These are phyloP conservation scores for Megaceryle torquata DNA, from an alignment of 2,113 vertebrate species.

Conservation along the genomic window DNA sequence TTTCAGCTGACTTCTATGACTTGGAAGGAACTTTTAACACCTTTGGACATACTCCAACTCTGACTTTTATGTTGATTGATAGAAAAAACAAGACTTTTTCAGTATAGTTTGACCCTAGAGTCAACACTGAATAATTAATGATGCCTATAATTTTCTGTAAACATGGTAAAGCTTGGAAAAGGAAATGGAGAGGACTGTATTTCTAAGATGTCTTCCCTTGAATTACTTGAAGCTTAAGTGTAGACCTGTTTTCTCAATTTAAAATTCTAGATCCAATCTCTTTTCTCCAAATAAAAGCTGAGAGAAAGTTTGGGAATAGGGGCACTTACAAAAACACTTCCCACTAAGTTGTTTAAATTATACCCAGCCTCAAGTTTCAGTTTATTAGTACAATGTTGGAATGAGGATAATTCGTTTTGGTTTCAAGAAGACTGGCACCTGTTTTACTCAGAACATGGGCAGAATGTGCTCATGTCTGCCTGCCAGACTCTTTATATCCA, in stretches of 20 bases:
- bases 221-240: not conserved
- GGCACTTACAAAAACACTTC: not conserved
- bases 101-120: not conserved
- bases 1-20: not conserved
- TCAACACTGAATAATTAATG: not conserved
- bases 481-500: not conserved
- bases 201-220: not conserved
- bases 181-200: not conserved
- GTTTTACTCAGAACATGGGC: not conserved
- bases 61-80: not conserved
- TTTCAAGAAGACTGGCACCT: not conserved
- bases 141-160: not conserved
- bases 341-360: not conserved
- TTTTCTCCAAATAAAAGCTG: not conserved
- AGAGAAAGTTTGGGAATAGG: not conserved
- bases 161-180: not conserved
- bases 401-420: accelerated
- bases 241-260: not conserved
- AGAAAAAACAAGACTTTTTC: not conserved
- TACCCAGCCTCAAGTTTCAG: not conserved
- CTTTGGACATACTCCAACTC: not conserved
- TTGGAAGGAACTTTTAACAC: not conserved
- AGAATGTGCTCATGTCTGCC: not conserved
- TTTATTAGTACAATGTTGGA: accelerated
- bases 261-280: not conserved